Evolutionary conservation across 2,797 vertebrate species (phyloP).

Genomic region (Protosalanx chinensis): DNA sequence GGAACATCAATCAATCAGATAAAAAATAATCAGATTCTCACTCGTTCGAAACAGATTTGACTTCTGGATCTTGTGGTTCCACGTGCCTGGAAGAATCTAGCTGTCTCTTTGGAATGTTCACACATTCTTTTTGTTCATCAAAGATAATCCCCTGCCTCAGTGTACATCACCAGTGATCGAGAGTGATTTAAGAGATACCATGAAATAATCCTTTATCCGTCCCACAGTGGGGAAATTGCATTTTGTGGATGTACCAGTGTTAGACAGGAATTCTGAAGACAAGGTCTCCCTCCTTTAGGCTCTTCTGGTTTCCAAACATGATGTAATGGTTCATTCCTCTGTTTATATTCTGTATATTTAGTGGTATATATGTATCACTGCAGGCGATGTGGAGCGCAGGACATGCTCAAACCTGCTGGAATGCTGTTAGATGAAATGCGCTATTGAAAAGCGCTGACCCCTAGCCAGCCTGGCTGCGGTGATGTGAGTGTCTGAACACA

Average conservation of each 20-base stretch:
- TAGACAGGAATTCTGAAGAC: not conserved
- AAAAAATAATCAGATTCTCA: constrained; percentile 19
- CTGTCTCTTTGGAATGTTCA: constrained; percentile 20
- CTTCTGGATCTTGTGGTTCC: constrained; percentile 35
- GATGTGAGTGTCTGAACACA: not conserved
- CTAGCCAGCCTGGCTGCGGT: not conserved
- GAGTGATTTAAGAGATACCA: too few relatives aligned
- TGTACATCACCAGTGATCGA: too few relatives aligned
- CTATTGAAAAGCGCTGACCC: not conserved
- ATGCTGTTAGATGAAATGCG: not conserved
- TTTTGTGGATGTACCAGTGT: not conserved
- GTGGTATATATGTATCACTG: not conserved
- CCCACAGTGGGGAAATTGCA: too few relatives aligned
- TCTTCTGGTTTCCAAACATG: not conserved
- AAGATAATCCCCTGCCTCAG: too few relatives aligned
- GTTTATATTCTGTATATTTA: not conserved
- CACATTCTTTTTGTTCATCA: not conserved
- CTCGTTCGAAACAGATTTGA: constrained; percentile 1
- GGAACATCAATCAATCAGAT: constrained; percentile 34
- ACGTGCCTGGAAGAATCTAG: constrained; percentile 20
- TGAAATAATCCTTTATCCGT: too few relatives aligned
- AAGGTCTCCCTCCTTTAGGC: not conserved
- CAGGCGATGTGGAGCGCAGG: not conserved
- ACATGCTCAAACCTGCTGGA: not conserved
- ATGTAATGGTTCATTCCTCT: not conserved